Evolutionary conservation across 2,113 vertebrate species (phyloP), one percentile per base, ranked within the genome.

Genomic region (Perca fluviatilis): DNA sequence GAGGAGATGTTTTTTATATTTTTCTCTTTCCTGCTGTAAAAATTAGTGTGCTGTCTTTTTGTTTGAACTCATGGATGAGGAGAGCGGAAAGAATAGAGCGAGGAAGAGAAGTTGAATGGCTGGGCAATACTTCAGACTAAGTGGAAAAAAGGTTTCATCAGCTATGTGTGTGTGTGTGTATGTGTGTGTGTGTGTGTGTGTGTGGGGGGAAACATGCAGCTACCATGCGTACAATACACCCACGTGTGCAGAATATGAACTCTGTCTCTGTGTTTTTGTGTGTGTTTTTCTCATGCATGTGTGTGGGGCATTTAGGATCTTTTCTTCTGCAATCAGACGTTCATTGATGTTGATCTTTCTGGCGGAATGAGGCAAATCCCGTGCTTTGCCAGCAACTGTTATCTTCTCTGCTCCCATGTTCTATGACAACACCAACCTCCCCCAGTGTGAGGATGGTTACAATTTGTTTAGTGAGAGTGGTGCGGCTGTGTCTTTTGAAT

Each of bases 291-390:
- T 57, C 50, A 14, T 73, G 56, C 51, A 16, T 78, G 63, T 25
- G 56, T 47, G 58, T 40, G 36, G 19, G 15, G 36, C 2, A 19
- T 70, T 85, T 69, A 68, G 74, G 46, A 21, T 83, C 70, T 84
- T 66, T 60, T 91, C 80, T 80, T 7, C 79, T 76, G 86, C 82
- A 91, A 92, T 91, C 85, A 90, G 75, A 61, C n/a, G 23, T 49
- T 73, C 74, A 88, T 87, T 89, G 79, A 88, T 58, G 85, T 68
- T 15, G 6, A 64, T 76, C 61, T 66, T 25, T 77, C 80, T 40
- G 67, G 67, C 50, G 88, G 88, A 88, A 88, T 89, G 85, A 64
- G 63, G 72, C 30, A 84, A 86, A 93, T 88, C 63, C 86, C 30
- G 75, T 77, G 73, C 80, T 77, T 74, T 75, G 19, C 60, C 78